Evolutionary conservation across 2,888 invertebrate genomes (phyloP).

Genomic region (Stenolophus ochropezus): DNA sequence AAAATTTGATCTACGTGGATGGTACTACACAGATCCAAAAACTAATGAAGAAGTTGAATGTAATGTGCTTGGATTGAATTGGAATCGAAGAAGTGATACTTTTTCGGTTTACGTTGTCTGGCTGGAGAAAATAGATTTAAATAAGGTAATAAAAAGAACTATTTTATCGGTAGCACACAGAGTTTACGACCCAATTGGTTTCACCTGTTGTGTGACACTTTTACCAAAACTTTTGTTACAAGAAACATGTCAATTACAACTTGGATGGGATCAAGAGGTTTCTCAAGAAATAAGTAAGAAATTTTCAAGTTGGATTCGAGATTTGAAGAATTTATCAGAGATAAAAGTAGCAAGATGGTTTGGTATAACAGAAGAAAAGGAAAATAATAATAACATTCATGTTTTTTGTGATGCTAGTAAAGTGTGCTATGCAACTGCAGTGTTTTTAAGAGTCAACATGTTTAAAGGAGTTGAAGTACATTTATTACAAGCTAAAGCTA

Average conservation of each 20-base stretch:
- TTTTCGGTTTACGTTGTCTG: neutral
- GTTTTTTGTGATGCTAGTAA: constrained; percentile 9
- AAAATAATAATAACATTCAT: neutral
- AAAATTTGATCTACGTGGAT: constrained; percentile 1
- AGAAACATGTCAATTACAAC: constrained; percentile 55
- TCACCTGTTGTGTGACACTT: constrained; percentile 61
- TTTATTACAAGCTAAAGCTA: constrained; percentile 65
- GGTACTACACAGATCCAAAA: neutral
- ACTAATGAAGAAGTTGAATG: neutral
- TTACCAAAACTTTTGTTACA: constrained; percentile 64
- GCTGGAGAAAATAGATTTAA: neutral
- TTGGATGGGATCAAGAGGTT: constrained; percentile 52
- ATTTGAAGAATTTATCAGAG: neutral
- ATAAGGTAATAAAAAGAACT: neutral
- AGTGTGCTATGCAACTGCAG: neutral
- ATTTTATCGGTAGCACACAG: constrained; percentile 58
- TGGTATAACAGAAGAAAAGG: neutral
- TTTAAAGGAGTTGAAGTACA: constrained; percentile 62
- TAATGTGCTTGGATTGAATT: neutral
- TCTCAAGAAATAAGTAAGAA: constrained; percentile 58
- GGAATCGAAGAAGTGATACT: neutral
- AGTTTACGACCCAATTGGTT: constrained; percentile 64
- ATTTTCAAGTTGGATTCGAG: constrained; percentile 60
- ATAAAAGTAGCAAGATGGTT: constrained; percentile 10
- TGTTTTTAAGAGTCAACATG: neutral